Evolutionary conservation across 2,888 invertebrate species (phyloP), one percentile per base, ranked within the genome.

Genomic region (Eupithecia subumbrata): DNA sequence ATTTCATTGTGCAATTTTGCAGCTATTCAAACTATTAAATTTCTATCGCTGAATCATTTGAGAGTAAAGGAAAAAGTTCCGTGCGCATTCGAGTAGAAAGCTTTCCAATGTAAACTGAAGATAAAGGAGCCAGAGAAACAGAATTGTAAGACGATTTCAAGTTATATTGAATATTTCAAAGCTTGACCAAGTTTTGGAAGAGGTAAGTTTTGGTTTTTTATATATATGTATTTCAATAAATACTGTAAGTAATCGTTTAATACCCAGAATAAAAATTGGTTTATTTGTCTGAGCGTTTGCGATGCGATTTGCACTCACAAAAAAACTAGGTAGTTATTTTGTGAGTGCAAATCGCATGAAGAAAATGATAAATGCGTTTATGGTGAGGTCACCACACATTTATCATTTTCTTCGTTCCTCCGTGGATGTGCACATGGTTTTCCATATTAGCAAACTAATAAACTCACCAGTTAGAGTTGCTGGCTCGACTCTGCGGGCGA

Each of bases 401-500:
- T 52, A 8, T n/a, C 4, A 22, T 56, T 56, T 56, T 22, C 22
- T 56, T 22, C 11, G 3, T 56, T n/a, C n/a, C 22, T 4, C 11
- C 22, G 4, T 56, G 22, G 12, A n/a, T 30, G 30, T 30, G 30
- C 22, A 11, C 12, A 56, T 56, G 12, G 22, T 56, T 22, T 22
- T 11, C 22, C 22, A 12, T 16, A 11, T 25, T 25, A 60, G 60
- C 22, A 25, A 60, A 60, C 25, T 2, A 14, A 25, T 56, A 60
- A 9, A 69, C 73, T 89, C 79, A 93, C 94, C 93, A 93, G 78
- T 89, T 93, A 16, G 92, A 91, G 73, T 86, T 91, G 34, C 93
- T 93, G 25, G 92, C 85, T 72, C 94, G 84, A 81, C 94, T 94
- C 74, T 92, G 93, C 2, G 95, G 93, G 37, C 94, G 82, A 0